These are phyloP conservation scores for Zoanthus gigantus DNA, from an alignment of 92 coral and sea anemone species.

Conservation along the genomic window DNA sequence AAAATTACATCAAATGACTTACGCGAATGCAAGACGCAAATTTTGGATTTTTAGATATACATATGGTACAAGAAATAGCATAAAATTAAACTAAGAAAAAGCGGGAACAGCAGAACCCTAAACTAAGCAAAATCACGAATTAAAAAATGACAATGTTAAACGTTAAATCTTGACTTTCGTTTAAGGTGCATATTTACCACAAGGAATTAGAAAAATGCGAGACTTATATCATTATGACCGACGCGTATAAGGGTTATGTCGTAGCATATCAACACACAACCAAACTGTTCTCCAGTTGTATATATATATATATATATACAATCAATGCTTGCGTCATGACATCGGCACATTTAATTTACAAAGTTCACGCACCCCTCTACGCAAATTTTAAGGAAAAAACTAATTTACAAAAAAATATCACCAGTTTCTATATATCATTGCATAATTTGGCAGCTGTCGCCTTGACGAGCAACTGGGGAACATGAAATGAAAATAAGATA, in stretches of 20 bases:
- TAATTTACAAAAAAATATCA: background rate
- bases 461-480: slow-evolving; percentile 9
- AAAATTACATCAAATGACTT: no score
- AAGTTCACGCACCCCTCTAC: slow-evolving; percentile 1
- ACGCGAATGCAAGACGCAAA: no score
- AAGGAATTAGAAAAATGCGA: no score
- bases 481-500: background rate
- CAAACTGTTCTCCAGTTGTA: slow-evolving; percentile 16
- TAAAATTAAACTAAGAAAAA: no score
- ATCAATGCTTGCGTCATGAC: slow-evolving; percentile 28
- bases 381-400: background rate
- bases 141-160: background rate
- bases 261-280: background rate
- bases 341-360: slow-evolving; percentile 8
- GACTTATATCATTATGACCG: no score
- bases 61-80: no score
- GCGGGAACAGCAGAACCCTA: no score
- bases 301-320: slow-evolving; percentile 3
- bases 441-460: background rate
- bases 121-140: no score
- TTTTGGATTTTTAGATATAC: no score
- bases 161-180: background rate
- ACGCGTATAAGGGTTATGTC: no score
- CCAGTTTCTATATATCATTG: background rate
- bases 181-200: no score